A percentile compares a stretch with the other conserved stretches of the same genome.
Evolutionary conservation across 1,140 invertebrate species (phyloP).

Genomic region (Cherax quadricarinatus): DNA sequence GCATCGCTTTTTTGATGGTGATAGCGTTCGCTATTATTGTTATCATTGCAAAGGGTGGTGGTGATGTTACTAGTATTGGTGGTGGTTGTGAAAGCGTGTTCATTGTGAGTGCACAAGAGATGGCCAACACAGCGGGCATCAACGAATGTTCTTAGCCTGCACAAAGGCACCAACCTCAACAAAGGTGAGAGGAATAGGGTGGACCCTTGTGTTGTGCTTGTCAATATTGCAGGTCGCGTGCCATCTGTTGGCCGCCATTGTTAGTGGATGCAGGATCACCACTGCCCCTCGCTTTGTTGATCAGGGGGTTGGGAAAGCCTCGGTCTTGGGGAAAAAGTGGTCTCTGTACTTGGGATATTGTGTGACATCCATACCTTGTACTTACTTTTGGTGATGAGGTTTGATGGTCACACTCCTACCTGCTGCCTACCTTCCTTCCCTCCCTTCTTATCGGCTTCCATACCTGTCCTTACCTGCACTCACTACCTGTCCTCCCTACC

Average conservation of each 20-base stretch:
- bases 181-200: neutral
- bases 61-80: neutral
- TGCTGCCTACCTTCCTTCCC: neutral
- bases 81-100: neutral
- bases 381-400: neutral
- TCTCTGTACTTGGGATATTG: neutral
- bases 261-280: neutral
- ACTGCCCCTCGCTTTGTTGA: neutral
- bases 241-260: slow-evolving; percentile 2
- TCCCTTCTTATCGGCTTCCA: neutral
- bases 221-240: neutral
- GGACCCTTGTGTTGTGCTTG: neutral
- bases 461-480: too few relatives aligned
- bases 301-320: neutral
- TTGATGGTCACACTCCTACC: neutral
- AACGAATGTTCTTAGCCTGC: neutral
- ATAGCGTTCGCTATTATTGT: too few relatives aligned
- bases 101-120: neutral
- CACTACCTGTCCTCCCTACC: too few relatives aligned
- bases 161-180: slow-evolving; percentile 5
- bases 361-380: neutral
- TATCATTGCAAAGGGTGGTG: neutral
- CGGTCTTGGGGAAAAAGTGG: neutral
- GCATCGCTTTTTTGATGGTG: too few relatives aligned
- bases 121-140: neutral